Evolutionary conservation across 2,113 vertebrate species (phyloP), one percentile per base, ranked within the genome.

Genomic region (Porphyrio hochstetteri): DNA sequence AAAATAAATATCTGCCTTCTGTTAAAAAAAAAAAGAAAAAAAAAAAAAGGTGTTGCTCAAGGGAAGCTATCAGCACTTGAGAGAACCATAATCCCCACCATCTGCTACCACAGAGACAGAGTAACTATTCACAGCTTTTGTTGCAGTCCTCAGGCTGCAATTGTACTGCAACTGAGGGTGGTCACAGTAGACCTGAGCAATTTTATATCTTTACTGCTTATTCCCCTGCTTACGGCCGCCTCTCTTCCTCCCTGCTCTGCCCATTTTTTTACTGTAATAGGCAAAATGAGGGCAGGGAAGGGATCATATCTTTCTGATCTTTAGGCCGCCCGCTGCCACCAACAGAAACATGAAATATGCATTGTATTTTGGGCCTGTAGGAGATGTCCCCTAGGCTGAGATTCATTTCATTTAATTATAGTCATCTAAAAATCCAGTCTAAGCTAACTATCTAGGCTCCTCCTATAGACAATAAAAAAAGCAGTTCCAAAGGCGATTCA

Each of bases 91-190:
- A 86, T 97, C 92, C 90, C 82, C 69, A 92, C 90, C 88, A 94
- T 97, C 93, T 94, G 95, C 95, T 92, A 64, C 95, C 90, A 72
- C 96, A 94, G 95, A 96, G 90, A 84, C 90, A 94, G 95, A 94
- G 81, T 86, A 91, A 82, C 90, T 90, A 93, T 94, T 96, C 95
- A 95, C 94, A 92, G 95, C 86, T 96, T 96, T 96, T 96, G 95
- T 94, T 92, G 90, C 90, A 91, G 90, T 88, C 93, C 96, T 96
- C 88, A 71, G 93, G 92, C 92, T 93, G 93, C 85, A 94, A 96
- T 96, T 95, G 93, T 96, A 79, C 71, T 93, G 86, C 88, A 92
- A 6, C 95, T 94, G 86, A 84, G 93, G 95, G 92, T 95, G 95
- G 93, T 93, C 95, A 94, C 86, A 84, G 93, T 65, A 95, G 95